Conservation (phyloP, 2,797 vertebrate species). For the Gila robusta region DNA sequence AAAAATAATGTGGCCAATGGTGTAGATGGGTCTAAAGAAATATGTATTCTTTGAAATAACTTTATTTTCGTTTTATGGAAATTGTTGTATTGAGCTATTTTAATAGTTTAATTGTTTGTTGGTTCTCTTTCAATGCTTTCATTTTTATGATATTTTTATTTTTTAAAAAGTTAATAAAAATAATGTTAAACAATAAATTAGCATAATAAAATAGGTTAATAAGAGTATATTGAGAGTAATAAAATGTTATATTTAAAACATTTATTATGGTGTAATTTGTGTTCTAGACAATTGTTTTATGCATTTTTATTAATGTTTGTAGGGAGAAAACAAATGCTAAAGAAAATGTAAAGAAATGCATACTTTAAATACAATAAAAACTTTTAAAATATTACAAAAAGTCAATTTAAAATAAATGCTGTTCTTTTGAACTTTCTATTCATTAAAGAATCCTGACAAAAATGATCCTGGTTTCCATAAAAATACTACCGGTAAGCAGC, state of each 20-base stretch:
- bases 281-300: background rate
- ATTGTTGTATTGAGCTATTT: background rate
- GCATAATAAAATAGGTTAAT: background rate
- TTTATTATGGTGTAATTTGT: background rate
- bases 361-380: no score
- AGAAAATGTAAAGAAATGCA: no score
- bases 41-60: background rate
- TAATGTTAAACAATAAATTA: background rate
- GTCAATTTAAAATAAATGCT: no score
- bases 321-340: background rate
- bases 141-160: background rate
- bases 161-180: background rate
- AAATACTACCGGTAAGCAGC: background rate
- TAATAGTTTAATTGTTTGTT: background rate
- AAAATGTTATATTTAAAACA: background rate
- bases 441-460: background rate
- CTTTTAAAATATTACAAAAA: no score
- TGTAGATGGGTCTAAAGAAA: background rate
- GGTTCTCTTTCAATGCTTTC: background rate
- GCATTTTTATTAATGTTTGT: background rate
- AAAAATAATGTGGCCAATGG: background rate
- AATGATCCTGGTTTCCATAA: background rate
- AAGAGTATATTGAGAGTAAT: background rate
- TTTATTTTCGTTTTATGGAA: background rate
- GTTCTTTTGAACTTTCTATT: background rate